These are phyloP conservation scores for Bombus confusus DNA, from an alignment of 1,140 invertebrate species.

Conservation along the genomic window DNA sequence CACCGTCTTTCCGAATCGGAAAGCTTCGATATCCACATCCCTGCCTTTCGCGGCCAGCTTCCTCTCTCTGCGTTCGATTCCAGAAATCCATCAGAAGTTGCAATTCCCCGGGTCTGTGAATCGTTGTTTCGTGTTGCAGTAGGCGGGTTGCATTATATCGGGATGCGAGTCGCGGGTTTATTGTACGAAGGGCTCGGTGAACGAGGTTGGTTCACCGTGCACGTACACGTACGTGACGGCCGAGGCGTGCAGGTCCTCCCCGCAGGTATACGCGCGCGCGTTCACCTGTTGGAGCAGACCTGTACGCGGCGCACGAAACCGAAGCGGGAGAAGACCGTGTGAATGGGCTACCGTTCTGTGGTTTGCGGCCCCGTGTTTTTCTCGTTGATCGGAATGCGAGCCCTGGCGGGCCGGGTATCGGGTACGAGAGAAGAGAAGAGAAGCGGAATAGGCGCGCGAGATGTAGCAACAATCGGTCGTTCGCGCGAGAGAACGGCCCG, in stretches of 20 bases:
- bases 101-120: slow-evolving; percentile 55
- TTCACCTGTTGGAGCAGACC: slow-evolving; percentile 35
- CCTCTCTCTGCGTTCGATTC: slow-evolving; percentile 44
- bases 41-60: neutral
- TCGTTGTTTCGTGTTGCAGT: slow-evolving; percentile 64
- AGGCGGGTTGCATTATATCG: slow-evolving; percentile 57
- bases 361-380: slow-evolving; percentile 69
- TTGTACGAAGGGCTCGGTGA: slow-evolving; percentile 46
- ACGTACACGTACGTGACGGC: slow-evolving; percentile 43
- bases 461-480: slow-evolving; percentile 1
- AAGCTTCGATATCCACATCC: neutral
- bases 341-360: slow-evolving; percentile 79
- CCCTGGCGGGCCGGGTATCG: neutral
- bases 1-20: neutral
- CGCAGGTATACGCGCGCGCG: slow-evolving; percentile 45
- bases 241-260: slow-evolving; percentile 3
- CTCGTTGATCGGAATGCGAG: slow-evolving; percentile 74
- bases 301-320: slow-evolving; percentile 36
- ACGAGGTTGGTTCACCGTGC: slow-evolving; percentile 28
- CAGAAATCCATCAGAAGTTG: slow-evolving; percentile 59
- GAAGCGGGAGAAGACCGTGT: slow-evolving; percentile 68
- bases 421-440: slow-evolving; percentile 12
- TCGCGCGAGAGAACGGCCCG: neutral
- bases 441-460: slow-evolving; percentile 36
- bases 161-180: slow-evolving; percentile 62